Evolutionary conservation across 1,140 invertebrate species (phyloP), one percentile per base, ranked within the genome.

Genomic region (Orussus abietinus): DNA sequence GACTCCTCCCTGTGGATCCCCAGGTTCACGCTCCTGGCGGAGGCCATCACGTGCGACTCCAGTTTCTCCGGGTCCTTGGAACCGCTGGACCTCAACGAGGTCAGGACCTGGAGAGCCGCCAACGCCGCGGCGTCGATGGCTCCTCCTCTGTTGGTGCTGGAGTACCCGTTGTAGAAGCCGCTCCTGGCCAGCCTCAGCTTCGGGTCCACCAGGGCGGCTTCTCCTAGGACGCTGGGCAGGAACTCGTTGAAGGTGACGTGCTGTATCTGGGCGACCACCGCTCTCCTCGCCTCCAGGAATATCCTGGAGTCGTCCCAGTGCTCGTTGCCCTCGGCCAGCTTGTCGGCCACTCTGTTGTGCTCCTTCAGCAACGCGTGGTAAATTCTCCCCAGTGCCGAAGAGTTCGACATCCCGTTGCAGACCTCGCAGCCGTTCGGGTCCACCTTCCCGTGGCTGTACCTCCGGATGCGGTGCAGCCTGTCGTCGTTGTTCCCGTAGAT

Each of bases 201-300:
- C 3, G 80, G 80, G 49, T 84, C 79, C 1, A 78, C 74, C 51
- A 85, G 77, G 1, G 80, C 75, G 14, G 80, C 75, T 78, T 84
- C 74, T 22, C 88, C 86, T 5, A 95, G 56, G 2, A 93, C 75
- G 21, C 85, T 80, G 0, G 89, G 88, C 18, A 93, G 66, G 66
- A 85, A 93, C 62, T 93, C 90, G 45, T 86, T 88, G 62, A 88
- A 85, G 0, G 88, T 90, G 20, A 94, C 82, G 41, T 92, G 88
- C 56, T 94, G 90, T n/a, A 92, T 83, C 67, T 76, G 58, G 5
- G 89, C 87, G 3, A 81, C 80, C 3, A 94, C 77, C 20, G 91
- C 84, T 52, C 85, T 72, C 57, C 82, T 71, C 11, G 87, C 78
- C 66, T 95, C 92, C 43, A 86, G 72, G 68, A 88, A 93, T 1